Percentiles rank a stretch among this genome's conserved stretches.
These are phyloP conservation scores for Liparis tanakae DNA, from an alignment of 2,797 vertebrate species.

Conservation along the genomic window DNA sequence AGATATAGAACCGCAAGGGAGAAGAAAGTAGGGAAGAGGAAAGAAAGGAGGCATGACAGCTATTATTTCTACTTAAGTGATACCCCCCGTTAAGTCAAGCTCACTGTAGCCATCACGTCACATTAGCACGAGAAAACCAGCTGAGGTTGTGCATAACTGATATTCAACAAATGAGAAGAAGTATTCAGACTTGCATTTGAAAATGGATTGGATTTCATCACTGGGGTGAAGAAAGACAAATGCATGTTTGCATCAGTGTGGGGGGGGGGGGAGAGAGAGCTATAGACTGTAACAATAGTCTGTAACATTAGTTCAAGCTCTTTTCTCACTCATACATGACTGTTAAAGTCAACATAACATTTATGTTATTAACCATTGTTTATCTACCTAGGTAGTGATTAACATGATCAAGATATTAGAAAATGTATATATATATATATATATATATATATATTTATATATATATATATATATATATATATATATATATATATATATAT, in stretches of 20 bases:
- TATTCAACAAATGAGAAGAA: too few species aligned
- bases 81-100: constrained; percentile 13
- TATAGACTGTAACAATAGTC: too few species aligned
- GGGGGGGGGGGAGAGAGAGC: too few species aligned
- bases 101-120: constrained; percentile 13
- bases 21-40: constrained; percentile 1
- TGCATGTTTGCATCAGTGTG: not conserved
- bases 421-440: not conserved
- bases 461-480: too few species aligned
- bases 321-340: not conserved
- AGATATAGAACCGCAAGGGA: constrained; percentile 28
- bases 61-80: constrained; percentile 35
- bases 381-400: too few species aligned
- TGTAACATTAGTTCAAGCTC: not conserved
- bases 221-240: not conserved
- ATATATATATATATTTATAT: too few species aligned
- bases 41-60: constrained; percentile 11
- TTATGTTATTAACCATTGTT: too few species aligned
- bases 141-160: constrained; percentile 8
- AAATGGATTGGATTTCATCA: not conserved
- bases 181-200: not conserved
- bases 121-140: constrained; percentile 38
- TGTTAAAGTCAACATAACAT: not conserved
- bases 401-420: not conserved
- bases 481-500: too few species aligned